phyloP scores from a whole-genome alignment of 2,797 vertebrate genomes.

The Micrastur ruficollis region DNA sequence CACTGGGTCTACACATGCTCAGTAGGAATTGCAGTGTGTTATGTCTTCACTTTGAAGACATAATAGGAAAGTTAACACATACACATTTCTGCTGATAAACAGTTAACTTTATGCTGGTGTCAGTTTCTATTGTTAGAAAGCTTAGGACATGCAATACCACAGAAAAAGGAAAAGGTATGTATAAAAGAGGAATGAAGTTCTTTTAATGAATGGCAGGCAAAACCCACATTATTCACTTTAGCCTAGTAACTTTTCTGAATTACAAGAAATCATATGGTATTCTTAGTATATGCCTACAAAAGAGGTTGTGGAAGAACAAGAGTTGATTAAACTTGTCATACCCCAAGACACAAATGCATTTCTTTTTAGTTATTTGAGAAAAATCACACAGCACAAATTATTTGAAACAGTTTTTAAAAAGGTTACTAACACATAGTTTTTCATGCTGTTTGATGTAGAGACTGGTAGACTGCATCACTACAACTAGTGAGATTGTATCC shows the following conservation, averaged over 20 bases:
- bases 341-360: not conserved
- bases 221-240: not conserved
- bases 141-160: not conserved
- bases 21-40: not conserved
- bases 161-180: not conserved
- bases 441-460: not conserved
- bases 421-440: not conserved
- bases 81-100: not conserved
- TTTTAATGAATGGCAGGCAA: not conserved
- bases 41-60: not conserved
- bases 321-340: not conserved
- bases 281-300: not conserved
- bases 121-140: slow-evolving; percentile 2
- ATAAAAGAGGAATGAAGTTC: not conserved
- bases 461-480: not conserved
- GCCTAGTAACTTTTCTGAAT: not conserved
- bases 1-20: not conserved
- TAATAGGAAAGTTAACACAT: not conserved
- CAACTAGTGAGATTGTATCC: not conserved
- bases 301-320: not conserved
- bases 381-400: not conserved
- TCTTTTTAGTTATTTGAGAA: not conserved
- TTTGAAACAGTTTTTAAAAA: not conserved
- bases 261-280: not conserved
- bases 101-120: not conserved